Evolutionary conservation across 2,797 vertebrate genomes (phyloP), one percentile per base, ranked within the genome.

Genomic region (Darevskia mixta): DNA sequence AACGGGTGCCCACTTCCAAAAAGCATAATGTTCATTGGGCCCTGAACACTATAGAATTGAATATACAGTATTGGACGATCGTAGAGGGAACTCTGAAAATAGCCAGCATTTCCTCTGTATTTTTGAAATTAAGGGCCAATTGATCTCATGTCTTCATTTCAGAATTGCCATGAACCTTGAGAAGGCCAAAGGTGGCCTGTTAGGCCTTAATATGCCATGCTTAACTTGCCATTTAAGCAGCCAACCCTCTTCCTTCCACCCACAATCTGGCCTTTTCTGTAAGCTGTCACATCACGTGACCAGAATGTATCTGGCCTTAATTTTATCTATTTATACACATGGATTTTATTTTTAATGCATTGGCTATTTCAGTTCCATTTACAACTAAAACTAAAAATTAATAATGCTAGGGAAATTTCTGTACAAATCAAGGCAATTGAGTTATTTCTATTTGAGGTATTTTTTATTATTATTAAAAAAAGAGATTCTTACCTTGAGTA

Each of bases 391-490:
- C 91, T 93, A 55, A 91, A 94, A 92, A 91, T 89, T 85, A 91
- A 58, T 88, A 71, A 77, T 81, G 58, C 29, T 90, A 79, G 9
- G 87, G 55, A 69, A 94, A 85, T 87, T 94, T 87, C 79, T 80
- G 87, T 86, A 80, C 91, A 83, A 95, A 87, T 93, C 76, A 85
- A 90, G 66, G 13, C 69, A 83, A 81, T 80, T 35, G 79, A 95
- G 88, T 93, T 91, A 87, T 89, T 95, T 86, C 75, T 92, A 92
- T 88, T 94, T 91, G 89, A 92, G 86, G 87, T 94, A 91, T 91
- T 95, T 93, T 92, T 83, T 72, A 43, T 67, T 64, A 55, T 29
- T 29, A 10, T n/a, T 41, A 1, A 29, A 35, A 72, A 72, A 72
- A 45, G 41, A 92, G 78, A 87, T 32, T 32, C 41, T 94, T 90